phyloP scores from a whole-genome alignment of 2,113 vertebrate genomes.

The Papio anubis region DNA sequence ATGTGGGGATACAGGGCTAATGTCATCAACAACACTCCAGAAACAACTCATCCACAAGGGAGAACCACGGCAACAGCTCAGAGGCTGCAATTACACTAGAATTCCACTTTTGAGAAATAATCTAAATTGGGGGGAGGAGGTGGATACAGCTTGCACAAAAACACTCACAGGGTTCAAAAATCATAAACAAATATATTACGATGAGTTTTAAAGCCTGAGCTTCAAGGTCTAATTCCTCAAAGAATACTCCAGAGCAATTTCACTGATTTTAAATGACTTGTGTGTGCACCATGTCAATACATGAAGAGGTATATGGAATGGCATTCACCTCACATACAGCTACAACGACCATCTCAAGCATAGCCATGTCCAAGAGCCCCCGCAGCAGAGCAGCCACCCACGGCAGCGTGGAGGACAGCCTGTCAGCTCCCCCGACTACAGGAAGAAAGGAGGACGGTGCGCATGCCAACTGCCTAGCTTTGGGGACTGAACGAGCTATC shows the following conservation, averaged over 20 bases:
- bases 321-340: not conserved
- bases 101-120: not conserved
- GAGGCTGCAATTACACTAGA: not conserved
- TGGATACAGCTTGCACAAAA: not conserved
- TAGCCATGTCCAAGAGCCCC: not conserved
- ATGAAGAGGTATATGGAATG: not conserved
- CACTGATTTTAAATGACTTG: not conserved
- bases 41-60: not conserved
- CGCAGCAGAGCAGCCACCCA: not conserved
- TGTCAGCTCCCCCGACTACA: accelerated
- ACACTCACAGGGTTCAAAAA: not conserved
- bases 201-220: not conserved
- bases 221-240: not conserved
- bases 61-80: not conserved
- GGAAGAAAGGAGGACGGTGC: conserved; percentile 35
- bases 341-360: not conserved
- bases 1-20: not conserved
- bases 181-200: not conserved
- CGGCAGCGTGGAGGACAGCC: not conserved
- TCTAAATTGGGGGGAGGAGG: not conserved
- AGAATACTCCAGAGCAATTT: not conserved
- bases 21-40: not conserved
- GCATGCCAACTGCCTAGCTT: not conserved
- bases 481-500: not conserved
- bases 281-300: not conserved